Conservation (phyloP, 1,140 invertebrate species). For the Oncopodura yosiiana region DNA sequence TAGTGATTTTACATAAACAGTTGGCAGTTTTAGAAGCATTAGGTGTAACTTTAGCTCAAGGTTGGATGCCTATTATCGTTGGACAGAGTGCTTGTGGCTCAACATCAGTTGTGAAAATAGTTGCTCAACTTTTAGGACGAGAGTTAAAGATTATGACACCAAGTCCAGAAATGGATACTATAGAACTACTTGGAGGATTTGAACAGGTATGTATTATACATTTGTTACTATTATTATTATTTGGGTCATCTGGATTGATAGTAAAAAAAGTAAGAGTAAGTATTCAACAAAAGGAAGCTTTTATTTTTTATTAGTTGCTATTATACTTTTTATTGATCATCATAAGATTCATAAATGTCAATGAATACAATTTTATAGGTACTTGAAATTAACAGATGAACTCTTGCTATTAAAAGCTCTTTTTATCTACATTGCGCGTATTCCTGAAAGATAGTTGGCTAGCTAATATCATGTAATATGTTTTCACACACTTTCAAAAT, state of each 20-base stretch:
- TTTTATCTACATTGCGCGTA: too few relatives aligned
- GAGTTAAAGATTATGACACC: constrained; percentile 68
- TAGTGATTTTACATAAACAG: constrained; percentile 57
- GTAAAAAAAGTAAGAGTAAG: too few relatives aligned
- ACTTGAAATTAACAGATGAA: too few relatives aligned
- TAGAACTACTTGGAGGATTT: constrained; percentile 88
- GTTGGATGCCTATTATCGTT: constrained; percentile 81
- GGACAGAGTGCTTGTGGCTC: constrained; percentile 72
- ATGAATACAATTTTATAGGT: too few relatives aligned
- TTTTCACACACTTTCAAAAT: too few relatives aligned
- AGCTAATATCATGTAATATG: too few relatives aligned
- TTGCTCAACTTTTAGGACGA: constrained; percentile 64
- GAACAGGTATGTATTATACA: constrained; percentile 67
- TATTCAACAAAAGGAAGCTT: too few relatives aligned
- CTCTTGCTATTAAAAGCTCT: too few relatives aligned
- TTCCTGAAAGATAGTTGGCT: too few relatives aligned
- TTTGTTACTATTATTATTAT: background rate
- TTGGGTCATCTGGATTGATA: too few relatives aligned
- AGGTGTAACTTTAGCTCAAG: constrained; percentile 72
- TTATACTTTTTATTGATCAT: background rate
- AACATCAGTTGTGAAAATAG: constrained; percentile 62
- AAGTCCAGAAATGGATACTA: constrained; percentile 88
- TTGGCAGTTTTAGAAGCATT: constrained; percentile 58
- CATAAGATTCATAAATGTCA: too few relatives aligned
- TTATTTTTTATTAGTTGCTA: background rate